Conservation (phyloP, 2,888 invertebrate genomes). For the Bruchidius siliquastri region DNA sequence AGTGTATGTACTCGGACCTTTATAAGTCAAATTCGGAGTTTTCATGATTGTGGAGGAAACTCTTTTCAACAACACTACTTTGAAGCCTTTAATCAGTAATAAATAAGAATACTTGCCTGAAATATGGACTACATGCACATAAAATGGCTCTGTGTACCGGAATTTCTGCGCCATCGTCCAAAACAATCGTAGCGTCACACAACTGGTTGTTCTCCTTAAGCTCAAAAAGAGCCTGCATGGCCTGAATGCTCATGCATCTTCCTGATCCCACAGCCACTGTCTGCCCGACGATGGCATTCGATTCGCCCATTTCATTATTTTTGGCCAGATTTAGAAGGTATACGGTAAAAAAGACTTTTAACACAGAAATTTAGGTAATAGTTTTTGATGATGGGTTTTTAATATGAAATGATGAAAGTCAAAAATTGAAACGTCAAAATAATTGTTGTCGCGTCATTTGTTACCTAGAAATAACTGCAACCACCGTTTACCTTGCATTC, state of each 20-base stretch:
- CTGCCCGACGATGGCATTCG: conserved; percentile 31
- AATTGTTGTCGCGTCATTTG: background rate
- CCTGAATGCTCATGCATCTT: conserved; percentile 76
- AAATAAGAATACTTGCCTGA: conserved; percentile 52
- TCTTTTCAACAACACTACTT: background rate
- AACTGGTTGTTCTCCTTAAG: conserved; percentile 76
- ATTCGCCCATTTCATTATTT: conserved; percentile 40
- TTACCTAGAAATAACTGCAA: background rate
- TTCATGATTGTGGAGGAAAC: background rate
- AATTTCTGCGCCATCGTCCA: conserved; percentile 76
- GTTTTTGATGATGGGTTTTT: conserved; percentile 4
- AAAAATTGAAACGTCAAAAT: conserved; percentile 1
- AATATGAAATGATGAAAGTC: conserved; percentile 7
- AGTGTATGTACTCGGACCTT: no score
- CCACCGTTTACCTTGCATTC: background rate
- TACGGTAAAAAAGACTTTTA: background rate
- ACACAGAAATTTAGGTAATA: conserved; percentile 6
- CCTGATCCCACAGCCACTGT: conserved; percentile 46
- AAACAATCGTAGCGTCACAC: conserved; percentile 79
- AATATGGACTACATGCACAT: conserved; percentile 86
- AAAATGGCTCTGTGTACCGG: conserved; percentile 83
- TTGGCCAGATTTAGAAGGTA: conserved; percentile 28
- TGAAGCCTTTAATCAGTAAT: background rate
- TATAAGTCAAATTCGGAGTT: no score
- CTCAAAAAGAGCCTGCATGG: conserved; percentile 80